These are phyloP conservation scores for Microcebus ravelobensis DNA, from an alignment of 2,113 vertebrate genomes.

Conservation along the genomic window DNA sequence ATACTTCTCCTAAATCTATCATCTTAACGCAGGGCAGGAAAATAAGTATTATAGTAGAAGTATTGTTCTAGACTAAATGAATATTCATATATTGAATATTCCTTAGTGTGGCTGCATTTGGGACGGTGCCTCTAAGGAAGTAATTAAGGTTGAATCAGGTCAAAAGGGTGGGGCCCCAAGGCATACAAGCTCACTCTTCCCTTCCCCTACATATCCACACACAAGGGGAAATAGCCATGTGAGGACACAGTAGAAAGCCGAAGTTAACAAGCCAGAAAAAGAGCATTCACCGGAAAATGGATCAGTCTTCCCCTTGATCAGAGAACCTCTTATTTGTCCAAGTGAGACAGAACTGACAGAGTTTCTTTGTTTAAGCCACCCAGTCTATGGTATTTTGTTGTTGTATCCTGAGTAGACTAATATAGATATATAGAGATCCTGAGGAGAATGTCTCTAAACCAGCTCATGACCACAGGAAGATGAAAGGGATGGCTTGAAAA, in stretches of 20 bases:
- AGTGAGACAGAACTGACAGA: not conserved
- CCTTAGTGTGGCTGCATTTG: not conserved
- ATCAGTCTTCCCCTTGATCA: not conserved
- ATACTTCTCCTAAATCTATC: not conserved
- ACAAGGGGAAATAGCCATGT: not conserved
- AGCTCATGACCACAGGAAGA: not conserved
- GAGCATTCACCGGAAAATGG: not conserved
- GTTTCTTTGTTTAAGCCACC: not conserved
- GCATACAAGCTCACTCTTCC: not conserved
- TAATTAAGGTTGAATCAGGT: not conserved
- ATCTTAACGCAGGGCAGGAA: not conserved
- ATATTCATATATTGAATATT: not conserved
- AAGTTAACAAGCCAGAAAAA: not conserved
- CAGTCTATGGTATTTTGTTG: not conserved
- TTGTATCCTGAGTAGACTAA: not conserved
- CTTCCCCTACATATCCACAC: accelerated
- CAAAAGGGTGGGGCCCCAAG: not conserved
- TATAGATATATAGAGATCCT: not conserved
- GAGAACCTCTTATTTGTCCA: not conserved
- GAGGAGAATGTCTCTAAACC: not conserved
- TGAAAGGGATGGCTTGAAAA: not conserved
- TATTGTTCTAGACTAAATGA: not conserved
- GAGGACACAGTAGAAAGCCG: not conserved
- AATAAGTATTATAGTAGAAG: not conserved
- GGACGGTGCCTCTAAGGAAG: not conserved